phyloP scores from a whole-genome alignment of 2,797 vertebrate species.

The Cirrhinus molitorella region DNA sequence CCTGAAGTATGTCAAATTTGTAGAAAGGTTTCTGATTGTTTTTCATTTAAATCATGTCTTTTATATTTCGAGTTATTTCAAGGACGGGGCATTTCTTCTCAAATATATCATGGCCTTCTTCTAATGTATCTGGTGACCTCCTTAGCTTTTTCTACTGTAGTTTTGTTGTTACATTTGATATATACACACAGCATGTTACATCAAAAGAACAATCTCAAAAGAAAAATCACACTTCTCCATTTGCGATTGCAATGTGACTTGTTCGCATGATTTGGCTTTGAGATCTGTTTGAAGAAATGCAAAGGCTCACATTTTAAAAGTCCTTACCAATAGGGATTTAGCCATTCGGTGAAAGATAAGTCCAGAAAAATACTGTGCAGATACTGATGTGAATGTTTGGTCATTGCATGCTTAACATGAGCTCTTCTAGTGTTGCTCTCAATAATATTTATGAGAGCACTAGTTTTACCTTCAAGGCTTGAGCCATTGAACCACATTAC shows the following conservation, averaged over 20 bases:
- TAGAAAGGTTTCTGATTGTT: not conserved
- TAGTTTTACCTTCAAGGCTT: slow-evolving; percentile 13
- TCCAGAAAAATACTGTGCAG: not conserved
- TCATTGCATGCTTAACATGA: not conserved
- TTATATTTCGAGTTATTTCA: slow-evolving; percentile 8
- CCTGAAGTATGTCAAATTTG: not conserved
- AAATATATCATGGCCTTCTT: not conserved
- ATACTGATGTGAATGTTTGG: not conserved
- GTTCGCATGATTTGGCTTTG: slow-evolving; percentile 1
- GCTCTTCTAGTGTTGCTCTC: not conserved
- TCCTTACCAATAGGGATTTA: not conserved
- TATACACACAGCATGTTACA: not conserved
- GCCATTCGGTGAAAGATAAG: not conserved
- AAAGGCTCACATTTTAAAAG: not conserved
- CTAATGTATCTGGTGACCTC: not conserved
- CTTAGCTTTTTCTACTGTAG: not conserved
- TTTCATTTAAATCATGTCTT: not conserved
- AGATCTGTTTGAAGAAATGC: not conserved
- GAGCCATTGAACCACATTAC: slow-evolving; percentile 5
- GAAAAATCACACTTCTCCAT: not conserved
- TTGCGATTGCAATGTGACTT: not conserved
- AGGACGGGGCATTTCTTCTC: not conserved
- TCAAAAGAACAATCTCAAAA: not conserved
- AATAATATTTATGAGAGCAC: not conserved
- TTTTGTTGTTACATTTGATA: slow-evolving; percentile 19